These are phyloP conservation scores for Steromphala cineraria DNA, from an alignment of 2,888 invertebrate species.

Conservation along the genomic window DNA sequence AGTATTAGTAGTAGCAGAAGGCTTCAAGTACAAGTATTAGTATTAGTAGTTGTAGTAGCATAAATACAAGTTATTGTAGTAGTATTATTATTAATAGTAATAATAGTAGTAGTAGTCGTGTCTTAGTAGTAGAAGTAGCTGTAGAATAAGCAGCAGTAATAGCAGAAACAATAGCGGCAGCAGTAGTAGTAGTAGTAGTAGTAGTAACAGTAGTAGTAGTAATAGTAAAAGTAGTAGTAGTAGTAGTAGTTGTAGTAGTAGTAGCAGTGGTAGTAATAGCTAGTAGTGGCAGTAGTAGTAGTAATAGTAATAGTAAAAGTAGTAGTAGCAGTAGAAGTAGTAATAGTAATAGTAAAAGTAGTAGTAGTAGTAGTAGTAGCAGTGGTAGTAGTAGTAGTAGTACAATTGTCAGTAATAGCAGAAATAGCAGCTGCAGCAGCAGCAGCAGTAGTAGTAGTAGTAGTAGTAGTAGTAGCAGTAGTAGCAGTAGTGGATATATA, in stretches of 20 bases:
- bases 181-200: background rate
- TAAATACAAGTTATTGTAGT: too few relatives aligned
- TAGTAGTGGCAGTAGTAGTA: too few relatives aligned
- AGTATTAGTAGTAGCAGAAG: too few relatives aligned
- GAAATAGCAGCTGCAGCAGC: background rate
- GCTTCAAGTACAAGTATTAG: too few relatives aligned
- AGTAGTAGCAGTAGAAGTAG: background rate
- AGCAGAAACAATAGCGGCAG: background rate
- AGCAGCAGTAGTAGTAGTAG: background rate
- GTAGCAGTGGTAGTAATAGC: background rate
- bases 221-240: too few relatives aligned
- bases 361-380: too few relatives aligned
- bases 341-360: background rate
- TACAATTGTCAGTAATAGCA: background rate
- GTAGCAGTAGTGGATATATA: background rate
- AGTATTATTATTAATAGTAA: too few relatives aligned
- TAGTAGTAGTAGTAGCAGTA: background rate
- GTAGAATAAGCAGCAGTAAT: background rate
- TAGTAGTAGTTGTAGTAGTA: background rate
- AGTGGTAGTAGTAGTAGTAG: too few relatives aligned
- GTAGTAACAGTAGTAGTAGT: background rate
- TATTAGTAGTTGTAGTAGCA: too few relatives aligned
- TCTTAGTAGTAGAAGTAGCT: too few relatives aligned
- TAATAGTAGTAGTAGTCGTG: too few relatives aligned
- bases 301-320: background rate